Conservation (phyloP, 2,888 invertebrate species). For the Acleris emargana region DNA sequence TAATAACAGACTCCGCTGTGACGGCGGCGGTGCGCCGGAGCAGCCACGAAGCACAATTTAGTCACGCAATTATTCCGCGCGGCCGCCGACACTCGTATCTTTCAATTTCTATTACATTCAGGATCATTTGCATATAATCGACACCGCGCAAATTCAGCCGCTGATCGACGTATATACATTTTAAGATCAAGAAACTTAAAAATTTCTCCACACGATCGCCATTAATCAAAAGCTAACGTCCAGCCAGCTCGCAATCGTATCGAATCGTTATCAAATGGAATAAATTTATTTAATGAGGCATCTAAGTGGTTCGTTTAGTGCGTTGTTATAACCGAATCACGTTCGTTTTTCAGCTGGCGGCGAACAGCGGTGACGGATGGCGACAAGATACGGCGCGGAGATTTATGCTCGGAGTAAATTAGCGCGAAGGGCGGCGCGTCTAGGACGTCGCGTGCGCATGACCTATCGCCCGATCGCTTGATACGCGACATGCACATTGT, state of each 20-base stretch:
- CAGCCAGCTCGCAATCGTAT: conserved; percentile 68
- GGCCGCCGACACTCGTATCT: conserved; percentile 52
- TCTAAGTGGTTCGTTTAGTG: conserved; percentile 69
- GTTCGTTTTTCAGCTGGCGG: conserved; percentile 68
- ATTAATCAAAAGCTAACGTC: conserved; percentile 62
- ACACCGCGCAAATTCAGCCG: conserved; percentile 42
- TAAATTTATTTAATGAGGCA: conserved; percentile 75
- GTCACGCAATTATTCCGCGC: conserved; percentile 67
- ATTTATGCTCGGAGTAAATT: conserved; percentile 62
- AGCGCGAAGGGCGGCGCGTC: conserved; percentile 64
- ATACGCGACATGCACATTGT: conserved; percentile 59
- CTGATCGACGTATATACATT: conserved; percentile 37
- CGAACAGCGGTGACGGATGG: conserved; percentile 65
- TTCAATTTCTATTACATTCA: conserved; percentile 57
- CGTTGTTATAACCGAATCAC: conserved; percentile 75
- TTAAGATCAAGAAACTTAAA: conserved; percentile 46
- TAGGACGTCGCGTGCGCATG: conserved; percentile 52
- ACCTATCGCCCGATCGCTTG: conserved; percentile 62
- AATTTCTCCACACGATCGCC: conserved; percentile 50
- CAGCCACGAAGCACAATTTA: conserved; percentile 53
- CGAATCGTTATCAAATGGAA: conserved; percentile 71
- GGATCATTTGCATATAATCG: conserved; percentile 61
- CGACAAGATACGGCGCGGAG: conserved; percentile 56
- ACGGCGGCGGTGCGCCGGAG: conserved; percentile 55
- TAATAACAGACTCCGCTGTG: conserved; percentile 64